phyloP scores from a whole-genome alignment of 2,113 vertebrate species.

The Oenanthe melanoleuca region DNA sequence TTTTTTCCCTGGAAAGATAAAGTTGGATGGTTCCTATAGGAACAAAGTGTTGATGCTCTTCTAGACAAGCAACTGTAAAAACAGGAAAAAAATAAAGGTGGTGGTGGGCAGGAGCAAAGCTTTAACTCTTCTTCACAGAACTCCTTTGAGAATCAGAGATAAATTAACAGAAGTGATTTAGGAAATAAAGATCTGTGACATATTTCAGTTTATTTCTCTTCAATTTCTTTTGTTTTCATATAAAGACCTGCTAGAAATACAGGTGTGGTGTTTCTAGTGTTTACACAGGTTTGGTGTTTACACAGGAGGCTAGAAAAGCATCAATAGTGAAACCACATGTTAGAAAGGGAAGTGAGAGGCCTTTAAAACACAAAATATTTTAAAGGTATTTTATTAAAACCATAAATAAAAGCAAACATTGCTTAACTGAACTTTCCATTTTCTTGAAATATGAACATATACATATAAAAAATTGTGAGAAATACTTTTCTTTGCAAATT shows the following conservation, averaged over 20 bases:
- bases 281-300: too few relatives aligned
- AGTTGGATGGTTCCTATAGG: not conserved
- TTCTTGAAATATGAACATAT: not conserved
- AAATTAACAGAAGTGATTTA: not conserved
- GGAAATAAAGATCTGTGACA: not conserved
- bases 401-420: not conserved
- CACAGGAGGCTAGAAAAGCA: not conserved
- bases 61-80: not conserved
- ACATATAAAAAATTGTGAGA: not conserved
- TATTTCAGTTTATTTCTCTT: not conserved
- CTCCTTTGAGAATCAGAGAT: not conserved
- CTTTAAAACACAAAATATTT: not conserved
- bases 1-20: not conserved
- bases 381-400: not conserved
- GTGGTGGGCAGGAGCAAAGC: not conserved
- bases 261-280: not conserved
- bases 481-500: not conserved
- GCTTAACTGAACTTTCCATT: not conserved
- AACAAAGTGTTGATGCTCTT: not conserved
- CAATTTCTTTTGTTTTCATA: not conserved
- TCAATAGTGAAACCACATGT: not conserved
- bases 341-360: not conserved
- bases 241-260: not conserved
- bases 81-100: not conserved
- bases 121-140: not conserved